Evolutionary conservation across 2,888 invertebrate species (phyloP).

Genomic region (Agriopis marginaria): DNA sequence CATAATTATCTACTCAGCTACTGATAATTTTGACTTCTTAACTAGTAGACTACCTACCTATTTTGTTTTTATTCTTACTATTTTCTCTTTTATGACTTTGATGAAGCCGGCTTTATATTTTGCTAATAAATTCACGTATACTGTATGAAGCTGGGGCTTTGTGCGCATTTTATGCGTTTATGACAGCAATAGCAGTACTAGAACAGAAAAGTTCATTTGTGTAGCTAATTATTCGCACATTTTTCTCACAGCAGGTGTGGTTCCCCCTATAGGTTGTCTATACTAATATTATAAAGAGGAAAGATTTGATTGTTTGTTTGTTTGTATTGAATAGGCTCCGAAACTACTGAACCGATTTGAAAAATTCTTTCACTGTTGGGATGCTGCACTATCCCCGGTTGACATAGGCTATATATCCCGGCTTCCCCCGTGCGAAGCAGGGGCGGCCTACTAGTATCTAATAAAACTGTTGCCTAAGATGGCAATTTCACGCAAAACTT

Average conservation of each 20-base stretch:
- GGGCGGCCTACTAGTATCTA: too few relatives aligned
- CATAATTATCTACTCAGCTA: conserved; percentile 41
- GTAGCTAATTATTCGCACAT: conserved; percentile 8
- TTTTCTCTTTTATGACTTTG: conserved; percentile 29
- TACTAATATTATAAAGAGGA: too few relatives aligned
- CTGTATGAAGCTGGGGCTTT: neutral
- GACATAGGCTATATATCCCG: too few relatives aligned
- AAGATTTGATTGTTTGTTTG: too few relatives aligned
- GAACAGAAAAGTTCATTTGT: conserved; percentile 11
- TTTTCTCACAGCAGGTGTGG: conserved; percentile 11
- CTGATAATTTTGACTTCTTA: conserved; percentile 41
- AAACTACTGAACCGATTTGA: too few relatives aligned
- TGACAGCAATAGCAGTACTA: conserved; percentile 11
- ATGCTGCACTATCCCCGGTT: too few relatives aligned
- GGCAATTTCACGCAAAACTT: too few relatives aligned
- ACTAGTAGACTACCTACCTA: conserved; percentile 37
- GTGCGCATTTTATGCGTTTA: conserved; percentile 17
- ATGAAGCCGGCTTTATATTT: conserved; percentile 10
- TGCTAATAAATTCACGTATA: conserved; percentile 18
- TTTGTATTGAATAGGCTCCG: too few relatives aligned
- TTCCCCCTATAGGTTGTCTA: neutral
- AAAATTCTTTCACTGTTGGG: too few relatives aligned
- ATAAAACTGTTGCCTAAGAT: too few relatives aligned
- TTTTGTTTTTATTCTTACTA: conserved; percentile 19
- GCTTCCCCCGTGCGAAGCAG: too few relatives aligned